Base-by-base conservation (phyloP, 2,797 vertebrate genomes). In the Brachymystax lenok region DNA sequence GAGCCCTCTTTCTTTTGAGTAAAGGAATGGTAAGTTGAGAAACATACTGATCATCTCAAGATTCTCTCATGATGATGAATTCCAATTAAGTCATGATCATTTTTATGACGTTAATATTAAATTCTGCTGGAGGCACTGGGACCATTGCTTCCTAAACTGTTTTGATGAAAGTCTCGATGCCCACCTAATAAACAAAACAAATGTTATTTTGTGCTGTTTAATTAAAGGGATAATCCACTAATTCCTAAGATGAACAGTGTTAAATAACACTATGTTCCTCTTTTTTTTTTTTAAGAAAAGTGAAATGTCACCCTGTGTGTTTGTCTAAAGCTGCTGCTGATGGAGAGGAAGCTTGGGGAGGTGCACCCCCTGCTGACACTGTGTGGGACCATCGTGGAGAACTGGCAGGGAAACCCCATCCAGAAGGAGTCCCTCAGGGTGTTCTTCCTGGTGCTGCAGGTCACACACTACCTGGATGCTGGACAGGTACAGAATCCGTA, bases 381-480 rank as follows among this genome's bases (percentile, higher is more conserved):
- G 19, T 99, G 98, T 0, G 98, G 98, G 76, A 98, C 98, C 82
- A 99, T 99, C 1, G 98, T 99, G 30, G 98, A 99, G 89, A 99
- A 97, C 90, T 99, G 98, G 98, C 98, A 99, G 86, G 98, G 98
- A 14, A 99, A 99, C 81, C 98, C 98, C 80, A 99, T 99, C 90
- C 98, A 99, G 93, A 99, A 99, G 78, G 98, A 99, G 89, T 98
- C 98, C 0, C 87, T 99, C 1, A 92, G 98, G 0, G 98, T 99
- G 2, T 99, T 99, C 90, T 99, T 99, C 94, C 85, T 99, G 70
- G 98, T 99, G 1, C 95, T 99, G 56, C 98, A 99, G 88, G 98
- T 99, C 85, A 99, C 98, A 0, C 98, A 99, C 88, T 99, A 99
- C 89, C 92, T 99, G 93, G 98, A 99, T 16, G 98, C 98, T 0